These are phyloP conservation scores for Macrophya annulata DNA, from an alignment of 2,888 invertebrate genomes.

Conservation along the genomic window DNA sequence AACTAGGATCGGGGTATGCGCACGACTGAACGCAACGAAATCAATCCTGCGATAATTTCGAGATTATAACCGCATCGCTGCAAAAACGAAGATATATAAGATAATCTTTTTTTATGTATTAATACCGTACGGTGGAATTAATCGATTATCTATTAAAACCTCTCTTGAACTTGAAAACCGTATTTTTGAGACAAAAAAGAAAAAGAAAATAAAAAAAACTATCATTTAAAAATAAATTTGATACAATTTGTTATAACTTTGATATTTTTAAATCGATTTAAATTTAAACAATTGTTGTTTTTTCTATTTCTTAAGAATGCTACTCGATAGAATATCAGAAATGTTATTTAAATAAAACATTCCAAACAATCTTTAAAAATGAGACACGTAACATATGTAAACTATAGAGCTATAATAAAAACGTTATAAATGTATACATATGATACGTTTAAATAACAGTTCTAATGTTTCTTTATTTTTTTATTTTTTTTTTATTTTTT, in stretches of 20 bases:
- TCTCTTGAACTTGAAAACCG: neutral
- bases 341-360: neutral
- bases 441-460: neutral
- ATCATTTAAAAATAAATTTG: neutral
- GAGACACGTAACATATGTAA: neutral
- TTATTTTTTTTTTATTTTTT: neutral
- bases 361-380: neutral
- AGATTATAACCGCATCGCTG: conserved; percentile 4
- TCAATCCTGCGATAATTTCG: conserved; percentile 15
- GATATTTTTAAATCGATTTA: neutral
- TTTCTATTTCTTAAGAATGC: neutral
- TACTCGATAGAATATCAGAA: neutral
- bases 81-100: neutral
- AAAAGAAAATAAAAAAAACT: too few relatives aligned
- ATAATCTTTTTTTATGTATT: neutral
- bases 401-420: neutral
- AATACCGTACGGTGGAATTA: neutral
- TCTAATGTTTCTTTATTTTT: neutral
- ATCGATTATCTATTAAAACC: neutral
- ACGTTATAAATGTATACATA: neutral
- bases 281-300: conserved; percentile 2
- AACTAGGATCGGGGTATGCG: conserved; percentile 8
- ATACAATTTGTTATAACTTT: neutral
- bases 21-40: neutral
- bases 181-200: neutral